Base-by-base conservation (phyloP, 2,113 vertebrate species). In the Aegithalos caudatus region DNA sequence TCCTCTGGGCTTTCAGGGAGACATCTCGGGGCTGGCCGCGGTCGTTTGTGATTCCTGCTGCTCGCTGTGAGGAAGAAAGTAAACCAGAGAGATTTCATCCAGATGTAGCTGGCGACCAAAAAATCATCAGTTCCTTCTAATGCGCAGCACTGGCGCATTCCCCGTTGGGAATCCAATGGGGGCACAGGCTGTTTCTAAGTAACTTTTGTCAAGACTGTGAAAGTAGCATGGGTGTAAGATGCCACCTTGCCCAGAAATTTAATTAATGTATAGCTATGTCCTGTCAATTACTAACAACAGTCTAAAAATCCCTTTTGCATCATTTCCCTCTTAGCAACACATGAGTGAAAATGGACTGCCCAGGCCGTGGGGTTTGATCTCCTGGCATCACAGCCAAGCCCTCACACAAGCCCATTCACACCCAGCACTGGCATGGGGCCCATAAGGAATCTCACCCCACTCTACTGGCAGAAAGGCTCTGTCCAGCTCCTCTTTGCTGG, bases 371-470 rank as follows among this genome's bases (percentile, higher is more conserved):
- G 33, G n/a, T 37, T 4, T 61, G 77, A n/a, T 58, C 45, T 51
- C 27, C 44, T 50, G 54, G 37, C 31, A 17, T 12, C 8, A 3
- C 25, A 21, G 50, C 13, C 83, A 31, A 78, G 13, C 19, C 24
- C 23, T n/a, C 38, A 13, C 21, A 19, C 2, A 47, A 12, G 48
- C 29, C 11, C 18, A 4, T 17, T 56, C 1, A 1, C 28, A 23
- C 3, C 27, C 6, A 3, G 31, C 0, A 0, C 37, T 7, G 25
- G 0, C 14, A 9, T 7, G 14, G 61, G 65, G n/a, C 21, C 40
- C 18, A 0, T 3, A 2, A 31, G 35, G 27, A 44, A 17, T 33
- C 58, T n/a, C 35, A 17, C 12, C 47, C 27, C 16, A 0, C 27
- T 66, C 25, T 3, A 44, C 47, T 31, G 2, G 7, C 25, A 35